Evolutionary conservation across 2,888 invertebrate genomes (phyloP).

Genomic region (Lasioglossum leucozonium): DNA sequence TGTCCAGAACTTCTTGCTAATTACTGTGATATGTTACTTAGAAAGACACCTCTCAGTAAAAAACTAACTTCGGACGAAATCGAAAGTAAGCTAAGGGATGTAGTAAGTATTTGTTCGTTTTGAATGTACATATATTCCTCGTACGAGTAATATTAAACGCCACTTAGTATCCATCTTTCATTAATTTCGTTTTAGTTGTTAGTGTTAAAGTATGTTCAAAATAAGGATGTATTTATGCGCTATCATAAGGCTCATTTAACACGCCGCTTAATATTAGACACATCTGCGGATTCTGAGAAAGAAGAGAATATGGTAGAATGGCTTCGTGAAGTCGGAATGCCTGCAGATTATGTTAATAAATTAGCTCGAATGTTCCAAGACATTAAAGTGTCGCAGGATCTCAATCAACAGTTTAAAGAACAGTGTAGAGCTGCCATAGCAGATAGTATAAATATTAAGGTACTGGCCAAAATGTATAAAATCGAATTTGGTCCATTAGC

Average conservation of each 20-base stretch:
- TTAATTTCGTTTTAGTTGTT: constrained; percentile 87
- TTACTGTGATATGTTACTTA: constrained; percentile 99
- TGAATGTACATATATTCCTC: background rate
- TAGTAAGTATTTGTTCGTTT: constrained; percentile 86
- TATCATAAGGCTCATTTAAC: constrained; percentile 99
- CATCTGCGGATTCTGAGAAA: constrained; percentile 99
- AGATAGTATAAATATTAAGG: constrained; percentile 97
- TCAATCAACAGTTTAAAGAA: constrained; percentile 95
- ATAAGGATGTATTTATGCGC: constrained; percentile 99
- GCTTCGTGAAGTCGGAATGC: constrained; percentile 99
- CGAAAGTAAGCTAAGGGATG: constrained; percentile 96
- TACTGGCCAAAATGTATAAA: constrained; percentile 39
- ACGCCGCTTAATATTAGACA: constrained; percentile 97
- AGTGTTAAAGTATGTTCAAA: constrained; percentile 99
- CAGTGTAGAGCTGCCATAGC: constrained; percentile 91
- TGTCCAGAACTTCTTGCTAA: constrained; percentile 99
- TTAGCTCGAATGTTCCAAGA: constrained; percentile 99
- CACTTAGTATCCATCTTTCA: constrained; percentile 22
- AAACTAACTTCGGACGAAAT: constrained; percentile 98
- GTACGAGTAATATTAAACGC: constrained; percentile 1
- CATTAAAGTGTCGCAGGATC: constrained; percentile 98
- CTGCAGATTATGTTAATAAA: constrained; percentile 99
- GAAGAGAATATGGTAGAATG: constrained; percentile 99
- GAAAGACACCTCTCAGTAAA: constrained; percentile 98
- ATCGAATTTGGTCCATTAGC: background rate